Evolutionary conservation across 1,140 invertebrate species (phyloP).

Genomic region (Cryptotermes secundus): DNA sequence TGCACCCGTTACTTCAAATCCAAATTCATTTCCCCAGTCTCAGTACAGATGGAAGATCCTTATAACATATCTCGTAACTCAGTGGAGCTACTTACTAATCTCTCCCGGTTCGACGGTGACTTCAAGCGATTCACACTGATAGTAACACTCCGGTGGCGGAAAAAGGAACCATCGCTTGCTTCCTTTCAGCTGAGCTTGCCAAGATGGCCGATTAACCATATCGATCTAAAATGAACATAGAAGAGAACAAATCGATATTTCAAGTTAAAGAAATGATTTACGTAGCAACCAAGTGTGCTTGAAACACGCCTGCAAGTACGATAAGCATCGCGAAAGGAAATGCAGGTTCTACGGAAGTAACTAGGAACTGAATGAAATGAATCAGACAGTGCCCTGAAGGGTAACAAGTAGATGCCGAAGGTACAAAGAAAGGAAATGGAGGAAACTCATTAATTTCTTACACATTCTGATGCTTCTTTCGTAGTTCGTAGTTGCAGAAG

Average conservation of each 20-base stretch:
- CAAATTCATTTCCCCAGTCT: background rate
- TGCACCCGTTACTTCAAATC: background rate
- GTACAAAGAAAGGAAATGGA: background rate
- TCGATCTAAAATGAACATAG: constrained; percentile 49
- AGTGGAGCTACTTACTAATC: constrained; percentile 50
- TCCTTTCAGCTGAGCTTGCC: constrained; percentile 60
- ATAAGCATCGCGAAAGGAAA: background rate
- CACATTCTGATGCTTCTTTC: background rate
- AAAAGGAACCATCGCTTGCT: constrained; percentile 55
- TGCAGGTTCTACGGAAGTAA: background rate
- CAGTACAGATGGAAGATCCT: background rate
- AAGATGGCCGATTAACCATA: constrained; percentile 55
- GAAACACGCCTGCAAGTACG: background rate
- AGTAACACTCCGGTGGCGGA: constrained; percentile 56
- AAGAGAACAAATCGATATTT: background rate
- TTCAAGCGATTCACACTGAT: constrained; percentile 48
- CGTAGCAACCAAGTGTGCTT: background rate
- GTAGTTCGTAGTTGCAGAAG: too few species aligned
- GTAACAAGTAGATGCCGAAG: background rate
- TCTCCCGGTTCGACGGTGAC: constrained; percentile 56
- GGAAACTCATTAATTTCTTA: background rate
- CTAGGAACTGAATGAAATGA: background rate
- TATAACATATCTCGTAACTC: background rate
- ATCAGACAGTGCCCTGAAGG: background rate
- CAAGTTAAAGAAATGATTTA: background rate